Evolutionary conservation across 2,888 invertebrate species (phyloP).

Genomic region (Chironomus riparius): DNA sequence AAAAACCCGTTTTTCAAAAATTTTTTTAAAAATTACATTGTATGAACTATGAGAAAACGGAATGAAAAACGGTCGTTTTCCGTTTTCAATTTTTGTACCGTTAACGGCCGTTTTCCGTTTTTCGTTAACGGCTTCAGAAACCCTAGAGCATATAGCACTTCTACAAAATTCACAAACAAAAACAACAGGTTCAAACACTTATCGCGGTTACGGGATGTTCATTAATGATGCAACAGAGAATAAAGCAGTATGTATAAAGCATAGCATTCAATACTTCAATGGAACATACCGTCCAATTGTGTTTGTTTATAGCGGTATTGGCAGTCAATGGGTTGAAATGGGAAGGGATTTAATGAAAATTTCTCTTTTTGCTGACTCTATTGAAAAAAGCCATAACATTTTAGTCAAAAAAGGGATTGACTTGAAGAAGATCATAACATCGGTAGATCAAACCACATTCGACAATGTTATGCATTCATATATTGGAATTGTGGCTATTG

Average conservation of each 20-base stretch:
- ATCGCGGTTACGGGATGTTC: slow-evolving; percentile 57
- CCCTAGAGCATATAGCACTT: slow-evolving; percentile 46
- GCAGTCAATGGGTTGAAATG: slow-evolving; percentile 73
- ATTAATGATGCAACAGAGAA: slow-evolving; percentile 30
- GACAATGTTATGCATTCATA: slow-evolving; percentile 54
- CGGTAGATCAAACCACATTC: slow-evolving; percentile 47
- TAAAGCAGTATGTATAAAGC: slow-evolving; percentile 34
- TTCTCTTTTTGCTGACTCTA: slow-evolving; percentile 57
- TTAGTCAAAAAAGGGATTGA: slow-evolving; percentile 50
- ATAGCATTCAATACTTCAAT: slow-evolving; percentile 47
- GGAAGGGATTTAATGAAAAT: slow-evolving; percentile 59
- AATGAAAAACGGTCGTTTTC: too few relatives aligned
- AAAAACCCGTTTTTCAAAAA: too few relatives aligned
- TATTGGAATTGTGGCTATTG: slow-evolving; percentile 53
- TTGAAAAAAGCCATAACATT: slow-evolving; percentile 47
- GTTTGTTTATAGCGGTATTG: slow-evolving; percentile 82
- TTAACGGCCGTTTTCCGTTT: too few relatives aligned
- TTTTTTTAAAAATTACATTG: too few relatives aligned
- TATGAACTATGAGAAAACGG: too few relatives aligned
- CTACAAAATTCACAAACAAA: slow-evolving; percentile 47
- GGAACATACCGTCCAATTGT: slow-evolving; percentile 58
- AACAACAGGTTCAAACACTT: slow-evolving; percentile 51
- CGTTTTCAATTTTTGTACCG: too few relatives aligned
- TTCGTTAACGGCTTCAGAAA: too few relatives aligned
- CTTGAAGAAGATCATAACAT: slow-evolving; percentile 50